Evolutionary conservation across 2,888 invertebrate species (phyloP).

Genomic region (Macrosoma leucophasiata): DNA sequence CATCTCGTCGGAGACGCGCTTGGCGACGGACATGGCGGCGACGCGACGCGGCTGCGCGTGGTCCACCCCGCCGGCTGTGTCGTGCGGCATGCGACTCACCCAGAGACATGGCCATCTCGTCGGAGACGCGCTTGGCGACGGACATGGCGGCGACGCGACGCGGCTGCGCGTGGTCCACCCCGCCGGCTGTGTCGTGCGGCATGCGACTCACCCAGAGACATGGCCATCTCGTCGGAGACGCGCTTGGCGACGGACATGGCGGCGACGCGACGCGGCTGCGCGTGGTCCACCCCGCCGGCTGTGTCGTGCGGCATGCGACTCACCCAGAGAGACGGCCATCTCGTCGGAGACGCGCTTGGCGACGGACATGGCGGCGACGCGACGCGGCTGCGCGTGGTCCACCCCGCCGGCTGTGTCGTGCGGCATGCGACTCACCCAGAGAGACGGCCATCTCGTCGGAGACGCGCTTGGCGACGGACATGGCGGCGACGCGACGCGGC

Average conservation of each 20-base stretch:
- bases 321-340: constrained; percentile 91
- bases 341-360: constrained; percentile 99
- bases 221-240: constrained; percentile 98
- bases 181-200: constrained; percentile 77
- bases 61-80: constrained; percentile 94
- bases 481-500: constrained; percentile 95
- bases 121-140: constrained; percentile 98
- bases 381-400: constrained; percentile 97
- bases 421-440: constrained; percentile 72
- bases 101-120: constrained; percentile 94
- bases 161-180: constrained; percentile 98
- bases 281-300: constrained; percentile 94
- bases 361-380: constrained; percentile 99
- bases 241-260: constrained; percentile 99
- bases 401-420: constrained; percentile 85
- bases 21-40: constrained; percentile 99
- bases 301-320: constrained; percentile 40
- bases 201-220: constrained; percentile 79
- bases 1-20: constrained; percentile 99
- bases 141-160: constrained; percentile 98
- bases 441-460: constrained; percentile 97
- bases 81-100: constrained; percentile 58
- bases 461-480: constrained; percentile 99
- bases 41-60: constrained; percentile 97
- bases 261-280: constrained; percentile 95